These are phyloP conservation scores for Myripristis murdjan DNA, from an alignment of 2,797 vertebrate genomes.

Conservation along the genomic window DNA sequence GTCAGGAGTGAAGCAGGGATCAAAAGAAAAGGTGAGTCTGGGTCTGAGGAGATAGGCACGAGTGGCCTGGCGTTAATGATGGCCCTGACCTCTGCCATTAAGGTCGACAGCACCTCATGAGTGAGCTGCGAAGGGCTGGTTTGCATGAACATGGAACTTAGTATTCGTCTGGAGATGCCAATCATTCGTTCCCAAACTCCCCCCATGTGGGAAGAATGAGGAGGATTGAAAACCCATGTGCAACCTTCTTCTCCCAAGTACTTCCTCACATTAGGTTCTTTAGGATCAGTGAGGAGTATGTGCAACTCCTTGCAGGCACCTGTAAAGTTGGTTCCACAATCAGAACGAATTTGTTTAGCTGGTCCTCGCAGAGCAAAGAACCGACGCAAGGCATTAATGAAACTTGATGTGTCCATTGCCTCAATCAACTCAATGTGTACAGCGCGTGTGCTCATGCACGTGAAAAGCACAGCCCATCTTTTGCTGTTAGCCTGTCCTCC, in stretches of 20 bases:
- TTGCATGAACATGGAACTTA: neutral
- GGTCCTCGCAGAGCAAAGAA: constrained; percentile 37
- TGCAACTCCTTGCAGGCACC: constrained; percentile 2
- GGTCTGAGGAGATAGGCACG: too few relatives aligned
- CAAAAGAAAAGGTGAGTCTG: too few relatives aligned
- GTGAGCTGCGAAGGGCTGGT: neutral
- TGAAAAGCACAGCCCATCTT: neutral
- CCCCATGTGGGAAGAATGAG: too few relatives aligned
- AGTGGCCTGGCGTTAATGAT: neutral
- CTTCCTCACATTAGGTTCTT: neutral
- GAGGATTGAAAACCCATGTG: constrained; percentile 4
- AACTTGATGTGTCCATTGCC: neutral
- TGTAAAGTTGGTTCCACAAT: constrained; percentile 28
- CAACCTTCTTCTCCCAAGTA: neutral
- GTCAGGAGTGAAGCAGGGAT: too few relatives aligned
- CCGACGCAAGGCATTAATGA: constrained; percentile 31
- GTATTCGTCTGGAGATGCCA: neutral
- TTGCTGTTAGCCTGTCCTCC: neutral
- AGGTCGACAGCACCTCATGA: constrained; percentile 1
- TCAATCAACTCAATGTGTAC: neutral
- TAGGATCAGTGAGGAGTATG: neutral
- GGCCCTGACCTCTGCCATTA: constrained; percentile 10
- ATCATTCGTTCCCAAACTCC: constrained; percentile 4
- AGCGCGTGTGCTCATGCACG: neutral
- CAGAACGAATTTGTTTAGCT: constrained; percentile 8